Evolutionary conservation across 2,113 vertebrate genomes (phyloP), one percentile per base, ranked within the genome.

Genomic region (Camelus bactrianus): DNA sequence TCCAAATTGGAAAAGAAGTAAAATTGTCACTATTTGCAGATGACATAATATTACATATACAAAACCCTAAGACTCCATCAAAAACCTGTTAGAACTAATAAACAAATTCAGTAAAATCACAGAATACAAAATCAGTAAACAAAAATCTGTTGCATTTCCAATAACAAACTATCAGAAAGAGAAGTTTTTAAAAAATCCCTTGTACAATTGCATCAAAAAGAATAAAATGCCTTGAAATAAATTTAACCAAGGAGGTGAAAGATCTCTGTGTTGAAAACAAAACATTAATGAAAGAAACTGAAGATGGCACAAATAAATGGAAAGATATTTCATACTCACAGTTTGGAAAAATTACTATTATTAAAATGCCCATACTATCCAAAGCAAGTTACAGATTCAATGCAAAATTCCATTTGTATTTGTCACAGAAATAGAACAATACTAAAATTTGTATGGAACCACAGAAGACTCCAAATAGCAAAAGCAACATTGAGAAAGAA

Each of bases 321-420:
- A 16, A 56, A 56, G n/a, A 56, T 9, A 56, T 13, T 9, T 8
- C 4, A 8, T 8, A 22, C 52, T 56, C 20, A 56, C 0, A 3
- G 24, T 8, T 16, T 2, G 52, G n/a, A 26, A 26, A n/a, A 38
- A 26, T 26, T 56, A 35, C 8, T 1, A 3, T n/a, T 10, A 1
- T 56, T 9, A 15, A 16, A 26, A 79, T 35, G 52, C 10, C 7
- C n/a, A 5, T 38, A 16, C 7, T 20, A 35, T 5, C 52, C 32
- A 79, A 24, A 35, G 13, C 0, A 38, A 8, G 8, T 11, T 10
- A 26, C 52, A 80, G 13, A 56, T 38, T 56, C 52, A 79, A 38
- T n/a, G 14, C 52, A 26, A 38, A 56, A 38, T 56, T 5, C 76
- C 22, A 56, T 26, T n/a, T n/a, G 12, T 15, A 56, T 56, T 56